A percentile compares a stretch with the other conserved stretches of the same genome.
These are phyloP conservation scores for Arothron firmamentum DNA, from an alignment of 2,113 vertebrate species.

Conservation along the genomic window DNA sequence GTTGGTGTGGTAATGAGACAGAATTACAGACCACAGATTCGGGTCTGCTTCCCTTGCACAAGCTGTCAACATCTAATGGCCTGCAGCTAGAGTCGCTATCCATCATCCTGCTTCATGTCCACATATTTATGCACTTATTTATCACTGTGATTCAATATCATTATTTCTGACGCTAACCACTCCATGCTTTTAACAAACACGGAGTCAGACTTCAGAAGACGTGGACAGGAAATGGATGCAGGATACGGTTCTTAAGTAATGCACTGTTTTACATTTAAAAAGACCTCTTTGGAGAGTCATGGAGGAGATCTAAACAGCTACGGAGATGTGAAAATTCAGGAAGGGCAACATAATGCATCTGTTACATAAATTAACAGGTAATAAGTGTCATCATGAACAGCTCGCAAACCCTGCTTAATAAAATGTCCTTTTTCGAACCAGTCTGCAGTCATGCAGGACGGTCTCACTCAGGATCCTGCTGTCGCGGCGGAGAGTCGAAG, in stretches of 20 bases:
- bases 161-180: conserved; percentile 72
- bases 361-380: conserved; percentile 1
- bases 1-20: conserved; percentile 82
- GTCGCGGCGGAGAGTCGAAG: conserved; percentile 44
- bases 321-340: not conserved
- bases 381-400: conserved; percentile 7
- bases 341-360: too few species aligned
- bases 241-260: not conserved
- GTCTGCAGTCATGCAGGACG: conserved; percentile 11
- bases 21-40: conserved; percentile 80
- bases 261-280: conserved; percentile 9
- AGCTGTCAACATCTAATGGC: conserved; percentile 80
- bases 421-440: not conserved
- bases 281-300: not conserved
- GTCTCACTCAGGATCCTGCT: conserved; percentile 36
- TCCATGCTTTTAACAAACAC: conserved; percentile 26
- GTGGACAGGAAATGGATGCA: conserved; percentile 8
- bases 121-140: conserved; percentile 80
- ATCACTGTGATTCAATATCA: conserved; percentile 75
- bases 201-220: conserved; percentile 17
- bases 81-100: conserved; percentile 66
- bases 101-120: conserved; percentile 75
- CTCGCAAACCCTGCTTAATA: not conserved
- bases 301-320: not conserved
- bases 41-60: conserved; percentile 69